These are phyloP conservation scores for Pelosia muscerda DNA, from an alignment of 2,888 invertebrate species.

Conservation along the genomic window DNA sequence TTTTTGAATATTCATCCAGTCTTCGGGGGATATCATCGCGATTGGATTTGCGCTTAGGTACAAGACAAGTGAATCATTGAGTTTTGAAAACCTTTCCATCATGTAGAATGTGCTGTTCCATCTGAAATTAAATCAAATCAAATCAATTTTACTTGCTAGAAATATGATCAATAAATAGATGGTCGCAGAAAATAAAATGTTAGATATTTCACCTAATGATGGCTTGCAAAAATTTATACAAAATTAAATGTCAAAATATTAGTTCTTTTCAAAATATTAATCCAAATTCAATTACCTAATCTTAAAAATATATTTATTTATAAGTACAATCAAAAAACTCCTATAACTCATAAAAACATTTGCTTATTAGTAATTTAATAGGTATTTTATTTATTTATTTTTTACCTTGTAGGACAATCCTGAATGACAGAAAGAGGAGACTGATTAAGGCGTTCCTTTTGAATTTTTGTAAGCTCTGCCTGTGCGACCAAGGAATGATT, in stretches of 20 bases:
- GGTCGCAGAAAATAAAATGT: background rate
- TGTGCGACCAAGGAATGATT: constrained; percentile 35
- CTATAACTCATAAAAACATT: constrained; percentile 10
- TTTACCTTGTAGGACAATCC: constrained; percentile 28
- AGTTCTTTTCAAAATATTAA: constrained; percentile 26
- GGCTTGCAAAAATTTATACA: constrained; percentile 23
- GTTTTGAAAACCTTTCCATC: constrained; percentile 29
- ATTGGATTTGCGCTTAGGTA: constrained; percentile 34
- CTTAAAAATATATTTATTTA: constrained; percentile 23
- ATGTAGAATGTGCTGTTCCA: constrained; percentile 38
- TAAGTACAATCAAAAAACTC: constrained; percentile 19
- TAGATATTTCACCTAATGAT: no score
- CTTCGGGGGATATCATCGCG: constrained; percentile 34
- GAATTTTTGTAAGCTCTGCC: constrained; percentile 30
- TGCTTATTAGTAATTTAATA: background rate
- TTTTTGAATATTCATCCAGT: constrained; percentile 43
- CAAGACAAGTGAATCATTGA: constrained; percentile 31
- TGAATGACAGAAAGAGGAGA: constrained; percentile 23
- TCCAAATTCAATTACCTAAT: constrained; percentile 24
- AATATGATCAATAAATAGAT: constrained; percentile 26
- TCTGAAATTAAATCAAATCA: constrained; percentile 18
- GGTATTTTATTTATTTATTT: no score
- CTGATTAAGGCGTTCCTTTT: constrained; percentile 33
- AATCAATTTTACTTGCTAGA: constrained; percentile 22
- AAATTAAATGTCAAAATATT: constrained; percentile 14